phyloP scores from a whole-genome alignment of 2,888 invertebrate genomes.

The Stenolophus ochropezus region DNA sequence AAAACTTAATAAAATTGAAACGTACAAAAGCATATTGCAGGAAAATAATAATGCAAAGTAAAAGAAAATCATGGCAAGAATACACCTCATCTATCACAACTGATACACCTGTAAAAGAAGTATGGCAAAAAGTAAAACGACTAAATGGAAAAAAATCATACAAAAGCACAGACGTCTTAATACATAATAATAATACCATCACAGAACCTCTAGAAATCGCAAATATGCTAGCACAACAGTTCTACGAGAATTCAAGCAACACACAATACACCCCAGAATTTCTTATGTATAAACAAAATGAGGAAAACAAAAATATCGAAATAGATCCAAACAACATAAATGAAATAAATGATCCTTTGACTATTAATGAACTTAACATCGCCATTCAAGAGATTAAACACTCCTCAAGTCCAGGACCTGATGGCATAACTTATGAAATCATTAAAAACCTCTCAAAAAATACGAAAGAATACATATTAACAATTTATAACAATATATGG shows the following conservation, averaged over 20 bases:
- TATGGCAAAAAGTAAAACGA: not conserved
- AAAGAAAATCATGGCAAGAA: not conserved
- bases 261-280: not conserved
- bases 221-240: not conserved
- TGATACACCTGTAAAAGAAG: not conserved
- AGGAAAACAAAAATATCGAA: not conserved
- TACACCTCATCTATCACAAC: not conserved
- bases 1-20: not conserved
- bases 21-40: not conserved
- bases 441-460: not conserved
- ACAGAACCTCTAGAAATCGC: too few relatives aligned
- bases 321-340: not conserved
- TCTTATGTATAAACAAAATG: not conserved
- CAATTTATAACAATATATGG: too few relatives aligned
- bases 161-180: not conserved
- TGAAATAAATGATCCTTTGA: not conserved
- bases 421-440: not conserved
- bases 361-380: not conserved
- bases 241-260: constrained; percentile 4
- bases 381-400: not conserved
- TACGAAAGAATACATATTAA: not conserved
- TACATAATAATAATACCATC: not conserved
- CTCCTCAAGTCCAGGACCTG: not conserved
- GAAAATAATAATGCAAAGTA: not conserved
- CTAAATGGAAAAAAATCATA: not conserved